Conservation (phyloP, 2,888 invertebrate species). For the Parnassius glacialis region DNA sequence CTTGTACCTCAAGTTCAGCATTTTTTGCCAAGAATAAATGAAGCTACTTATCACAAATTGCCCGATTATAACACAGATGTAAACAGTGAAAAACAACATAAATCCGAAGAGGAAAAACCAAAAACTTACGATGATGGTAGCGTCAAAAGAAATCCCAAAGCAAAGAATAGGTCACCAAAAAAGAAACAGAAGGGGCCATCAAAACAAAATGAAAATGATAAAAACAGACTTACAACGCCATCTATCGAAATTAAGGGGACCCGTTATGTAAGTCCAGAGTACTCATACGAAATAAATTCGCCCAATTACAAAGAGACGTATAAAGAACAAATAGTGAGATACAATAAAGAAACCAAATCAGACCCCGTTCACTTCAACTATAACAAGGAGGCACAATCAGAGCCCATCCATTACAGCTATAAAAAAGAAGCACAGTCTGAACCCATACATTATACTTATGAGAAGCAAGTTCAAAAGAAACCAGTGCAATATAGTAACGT, state of each 20-base stretch:
- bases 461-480: constrained; percentile 45
- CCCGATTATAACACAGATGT: constrained; percentile 45
- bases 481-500: constrained; percentile 40
- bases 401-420: constrained; percentile 64
- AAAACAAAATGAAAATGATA: constrained; percentile 42
- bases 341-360: constrained; percentile 61
- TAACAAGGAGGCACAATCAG: constrained; percentile 47
- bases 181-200: constrained; percentile 46
- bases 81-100: constrained; percentile 54
- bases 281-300: constrained; percentile 62
- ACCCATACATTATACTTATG: constrained; percentile 52
- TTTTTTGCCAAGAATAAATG: constrained; percentile 63
- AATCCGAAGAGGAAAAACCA: constrained; percentile 52
- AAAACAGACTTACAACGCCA: constrained; percentile 46
- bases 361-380: constrained; percentile 60
- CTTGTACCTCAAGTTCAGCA: constrained; percentile 75
- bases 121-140: constrained; percentile 53
- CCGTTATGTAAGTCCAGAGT: constrained; percentile 55
- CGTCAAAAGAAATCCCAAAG: constrained; percentile 46
- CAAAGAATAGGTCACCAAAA: constrained; percentile 18
- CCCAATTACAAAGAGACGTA: constrained; percentile 67
- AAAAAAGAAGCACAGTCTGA: constrained; percentile 48
- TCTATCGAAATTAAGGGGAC: constrained; percentile 44
- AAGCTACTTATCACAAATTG: constrained; percentile 58
- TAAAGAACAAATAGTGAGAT: constrained; percentile 62